Percentiles rank a stretch among this genome's conserved stretches.
phyloP scores from a whole-genome alignment of 2,113 vertebrate species.

The Rynchops niger region DNA sequence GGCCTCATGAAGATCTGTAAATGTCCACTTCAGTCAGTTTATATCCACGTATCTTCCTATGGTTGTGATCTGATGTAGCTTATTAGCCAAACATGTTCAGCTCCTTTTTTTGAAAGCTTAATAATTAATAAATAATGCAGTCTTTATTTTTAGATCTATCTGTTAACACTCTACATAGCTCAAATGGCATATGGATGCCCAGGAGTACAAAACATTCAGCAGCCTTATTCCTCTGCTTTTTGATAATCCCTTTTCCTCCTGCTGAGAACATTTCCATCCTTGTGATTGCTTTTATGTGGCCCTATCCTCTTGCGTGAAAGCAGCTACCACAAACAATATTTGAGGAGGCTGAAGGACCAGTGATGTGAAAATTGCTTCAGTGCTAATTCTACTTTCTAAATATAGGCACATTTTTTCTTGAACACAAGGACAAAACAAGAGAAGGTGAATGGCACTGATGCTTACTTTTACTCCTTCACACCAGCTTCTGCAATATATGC shows the following conservation, averaged over 20 bases:
- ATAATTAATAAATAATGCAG: neutral
- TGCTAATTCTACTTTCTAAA: slow-evolving; percentile 45
- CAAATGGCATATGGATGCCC: neutral
- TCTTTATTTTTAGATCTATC: slow-evolving; percentile 6
- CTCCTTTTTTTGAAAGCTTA: neutral
- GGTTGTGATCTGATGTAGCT: neutral
- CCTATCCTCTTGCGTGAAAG: neutral
- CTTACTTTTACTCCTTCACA: neutral
- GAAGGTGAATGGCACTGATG: neutral
- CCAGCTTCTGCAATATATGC: neutral
- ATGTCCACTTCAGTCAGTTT: neutral
- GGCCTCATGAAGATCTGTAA: neutral
- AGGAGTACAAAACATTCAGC: neutral
- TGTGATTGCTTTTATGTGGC: slow-evolving; percentile 32
- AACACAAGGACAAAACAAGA: neutral
- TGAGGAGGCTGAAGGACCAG: neutral
- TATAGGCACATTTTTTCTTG: neutral
- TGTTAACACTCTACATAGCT: neutral
- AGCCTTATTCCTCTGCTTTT: neutral
- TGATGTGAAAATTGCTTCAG: slow-evolving; percentile 35
- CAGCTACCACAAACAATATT: neutral
- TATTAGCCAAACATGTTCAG: neutral
- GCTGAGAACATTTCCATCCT: slow-evolving; percentile 31
- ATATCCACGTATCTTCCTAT: neutral
- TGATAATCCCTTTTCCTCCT: slow-evolving; percentile 7